Conservation (phyloP, 2,888 invertebrate genomes). For the Melipona bicolor region DNA sequence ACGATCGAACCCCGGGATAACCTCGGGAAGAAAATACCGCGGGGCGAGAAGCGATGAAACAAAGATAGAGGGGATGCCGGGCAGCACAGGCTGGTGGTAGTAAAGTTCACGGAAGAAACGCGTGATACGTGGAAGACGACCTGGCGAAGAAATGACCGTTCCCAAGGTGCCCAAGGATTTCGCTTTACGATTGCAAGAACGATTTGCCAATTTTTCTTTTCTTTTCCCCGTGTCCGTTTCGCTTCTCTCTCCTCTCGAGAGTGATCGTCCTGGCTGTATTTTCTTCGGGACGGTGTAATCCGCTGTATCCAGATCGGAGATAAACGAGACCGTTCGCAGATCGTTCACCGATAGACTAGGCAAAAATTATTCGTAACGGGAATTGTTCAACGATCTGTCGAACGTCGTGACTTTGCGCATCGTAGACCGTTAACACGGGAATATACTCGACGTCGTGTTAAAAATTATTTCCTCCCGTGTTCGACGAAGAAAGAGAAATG, state of each 20-base stretch:
- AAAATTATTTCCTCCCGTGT: background rate
- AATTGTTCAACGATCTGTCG: constrained; percentile 3
- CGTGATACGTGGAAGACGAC: constrained; percentile 71
- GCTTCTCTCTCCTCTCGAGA: constrained; percentile 3
- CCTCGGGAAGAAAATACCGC: constrained; percentile 57
- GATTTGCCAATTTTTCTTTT: constrained; percentile 62
- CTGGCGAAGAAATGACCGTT: constrained; percentile 48
- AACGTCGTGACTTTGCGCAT: background rate
- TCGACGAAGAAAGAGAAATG: accelerated
- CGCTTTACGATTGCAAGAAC: constrained; percentile 77
- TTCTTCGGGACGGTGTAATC: background rate
- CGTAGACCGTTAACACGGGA: background rate
- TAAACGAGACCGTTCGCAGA: background rate
- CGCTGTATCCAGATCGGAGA: background rate
- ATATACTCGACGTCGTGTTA: constrained; percentile 9
- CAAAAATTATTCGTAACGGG: constrained; percentile 44
- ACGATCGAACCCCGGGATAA: constrained; percentile 64
- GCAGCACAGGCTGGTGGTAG: constrained; percentile 37
- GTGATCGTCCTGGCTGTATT: constrained; percentile 9
- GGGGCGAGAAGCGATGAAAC: constrained; percentile 52
- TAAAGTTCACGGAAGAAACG: constrained; percentile 75
- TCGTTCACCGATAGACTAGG: background rate
- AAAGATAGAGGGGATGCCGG: constrained; percentile 59
- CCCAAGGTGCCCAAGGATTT: constrained; percentile 73
- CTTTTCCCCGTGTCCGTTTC: constrained; percentile 23